Evolutionary conservation across 2,888 invertebrate species (phyloP).

Genomic region (Alentia gelatinosa): DNA sequence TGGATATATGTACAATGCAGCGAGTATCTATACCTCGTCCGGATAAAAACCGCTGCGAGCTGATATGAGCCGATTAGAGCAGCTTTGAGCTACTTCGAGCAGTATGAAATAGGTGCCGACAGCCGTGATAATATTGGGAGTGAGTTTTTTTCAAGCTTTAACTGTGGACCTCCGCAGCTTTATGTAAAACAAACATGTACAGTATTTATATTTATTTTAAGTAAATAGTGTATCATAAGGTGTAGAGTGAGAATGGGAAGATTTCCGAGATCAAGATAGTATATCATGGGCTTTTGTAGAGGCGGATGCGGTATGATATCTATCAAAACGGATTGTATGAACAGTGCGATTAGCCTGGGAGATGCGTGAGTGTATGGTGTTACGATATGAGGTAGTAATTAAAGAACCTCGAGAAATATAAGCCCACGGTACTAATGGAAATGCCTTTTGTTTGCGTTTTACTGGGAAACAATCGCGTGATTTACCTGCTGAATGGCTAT

Average conservation of each 20-base stretch:
- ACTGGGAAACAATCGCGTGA: not conserved
- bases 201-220: slow-evolving; percentile 23
- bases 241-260: not conserved
- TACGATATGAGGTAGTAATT: too few relatives aligned
- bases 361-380: too few relatives aligned
- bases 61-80: not conserved
- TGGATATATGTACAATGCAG: too few relatives aligned
- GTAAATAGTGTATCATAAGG: not conserved
- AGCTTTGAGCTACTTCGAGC: too few relatives aligned
- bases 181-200: not conserved
- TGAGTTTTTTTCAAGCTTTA: slow-evolving; percentile 9
- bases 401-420: too few relatives aligned
- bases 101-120: too few relatives aligned
- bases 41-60: too few relatives aligned
- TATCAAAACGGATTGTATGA: not conserved
- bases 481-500: not conserved
- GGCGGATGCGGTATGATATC: not conserved
- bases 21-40: too few relatives aligned
- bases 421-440: not conserved
- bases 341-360: not conserved
- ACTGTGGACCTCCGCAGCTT: not conserved
- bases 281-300: not conserved
- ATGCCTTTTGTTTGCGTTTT: not conserved
- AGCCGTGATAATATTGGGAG: too few relatives aligned
- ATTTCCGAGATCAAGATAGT: not conserved